Evolutionary conservation across 2,797 vertebrate species (phyloP).

Genomic region (Paedocypris micromegethes): DNA sequence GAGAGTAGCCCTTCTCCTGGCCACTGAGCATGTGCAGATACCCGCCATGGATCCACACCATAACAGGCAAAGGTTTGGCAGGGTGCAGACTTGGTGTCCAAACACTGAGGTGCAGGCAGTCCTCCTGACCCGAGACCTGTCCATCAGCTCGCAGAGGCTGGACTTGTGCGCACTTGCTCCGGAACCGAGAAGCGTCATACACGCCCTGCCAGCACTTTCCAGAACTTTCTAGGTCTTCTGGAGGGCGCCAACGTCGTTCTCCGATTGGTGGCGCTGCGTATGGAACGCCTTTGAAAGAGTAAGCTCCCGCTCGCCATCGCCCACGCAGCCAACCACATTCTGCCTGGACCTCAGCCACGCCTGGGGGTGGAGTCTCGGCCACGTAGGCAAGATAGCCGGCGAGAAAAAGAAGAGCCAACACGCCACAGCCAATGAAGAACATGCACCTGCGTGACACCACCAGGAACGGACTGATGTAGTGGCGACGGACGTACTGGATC

Average conservation of each 20-base stretch:
- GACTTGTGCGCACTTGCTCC: slow-evolving; percentile 66
- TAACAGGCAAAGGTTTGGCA: slow-evolving; percentile 60
- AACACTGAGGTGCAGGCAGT: slow-evolving; percentile 73
- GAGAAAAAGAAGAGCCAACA: slow-evolving; percentile 58
- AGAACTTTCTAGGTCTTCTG: slow-evolving; percentile 36
- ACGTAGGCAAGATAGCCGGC: slow-evolving; percentile 67
- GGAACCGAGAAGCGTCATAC: slow-evolving; percentile 56
- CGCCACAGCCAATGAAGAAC: slow-evolving; percentile 54
- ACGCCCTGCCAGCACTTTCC: slow-evolving; percentile 45
- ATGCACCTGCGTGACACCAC: slow-evolving; percentile 65
- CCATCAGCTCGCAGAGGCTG: slow-evolving; percentile 48
- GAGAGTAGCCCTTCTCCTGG: slow-evolving; percentile 64
- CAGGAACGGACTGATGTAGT: slow-evolving; percentile 66
- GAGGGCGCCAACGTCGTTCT: slow-evolving; percentile 66
- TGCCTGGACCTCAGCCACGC: slow-evolving; percentile 52
- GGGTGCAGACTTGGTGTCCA: slow-evolving; percentile 68
- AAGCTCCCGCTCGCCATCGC: slow-evolving; percentile 54
- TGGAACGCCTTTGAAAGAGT: slow-evolving; percentile 71
- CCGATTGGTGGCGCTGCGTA: slow-evolving; percentile 67
- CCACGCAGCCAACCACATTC: slow-evolving; percentile 58
- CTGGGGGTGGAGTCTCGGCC: slow-evolving; percentile 60
- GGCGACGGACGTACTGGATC: slow-evolving; percentile 59
- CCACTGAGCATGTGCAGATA: slow-evolving; percentile 67
- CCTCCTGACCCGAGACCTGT: slow-evolving; percentile 63
- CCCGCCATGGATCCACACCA: slow-evolving; percentile 77